Percentiles rank a stretch among this genome's conserved stretches.
These are phyloP conservation scores for Smittia sp. DNA, from an alignment of 2,888 invertebrate species.

Conservation along the genomic window DNA sequence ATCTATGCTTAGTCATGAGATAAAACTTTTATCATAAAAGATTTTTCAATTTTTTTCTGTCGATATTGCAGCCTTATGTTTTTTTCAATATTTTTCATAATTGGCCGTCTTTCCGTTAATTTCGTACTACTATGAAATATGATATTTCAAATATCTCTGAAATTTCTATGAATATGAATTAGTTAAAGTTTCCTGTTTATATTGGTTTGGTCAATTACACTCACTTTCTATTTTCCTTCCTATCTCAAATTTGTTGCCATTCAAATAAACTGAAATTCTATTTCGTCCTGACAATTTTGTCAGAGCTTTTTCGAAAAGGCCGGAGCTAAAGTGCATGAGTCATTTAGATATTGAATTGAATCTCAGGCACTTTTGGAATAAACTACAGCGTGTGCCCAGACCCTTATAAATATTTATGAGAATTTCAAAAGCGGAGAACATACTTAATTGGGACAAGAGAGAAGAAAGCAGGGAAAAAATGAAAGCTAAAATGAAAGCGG, in stretches of 20 bases:
- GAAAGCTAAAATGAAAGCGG: not conserved
- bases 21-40: no score
- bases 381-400: conserved; percentile 5
- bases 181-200: no score
- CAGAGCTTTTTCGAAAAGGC: not conserved
- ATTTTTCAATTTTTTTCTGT: no score
- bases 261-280: not conserved
- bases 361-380: not conserved
- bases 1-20: no score
- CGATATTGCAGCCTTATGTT: no score
- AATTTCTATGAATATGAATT: no score
- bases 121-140: no score
- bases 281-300: not conserved
- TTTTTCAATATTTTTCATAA: no score
- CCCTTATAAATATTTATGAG: conserved; percentile 36
- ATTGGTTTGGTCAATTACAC: no score
- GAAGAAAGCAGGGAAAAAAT: not conserved
- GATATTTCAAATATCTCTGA: no score
- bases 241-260: not conserved
- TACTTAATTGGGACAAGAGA: conserved; percentile 29
- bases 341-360: conserved; percentile 14
- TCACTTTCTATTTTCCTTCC: no score
- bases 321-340: not conserved
- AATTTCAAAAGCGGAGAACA: conserved; percentile 27
- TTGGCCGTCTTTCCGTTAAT: no score